phyloP scores from a whole-genome alignment of 2,888 invertebrate species.

The Caradrina clavipalpis region DNA sequence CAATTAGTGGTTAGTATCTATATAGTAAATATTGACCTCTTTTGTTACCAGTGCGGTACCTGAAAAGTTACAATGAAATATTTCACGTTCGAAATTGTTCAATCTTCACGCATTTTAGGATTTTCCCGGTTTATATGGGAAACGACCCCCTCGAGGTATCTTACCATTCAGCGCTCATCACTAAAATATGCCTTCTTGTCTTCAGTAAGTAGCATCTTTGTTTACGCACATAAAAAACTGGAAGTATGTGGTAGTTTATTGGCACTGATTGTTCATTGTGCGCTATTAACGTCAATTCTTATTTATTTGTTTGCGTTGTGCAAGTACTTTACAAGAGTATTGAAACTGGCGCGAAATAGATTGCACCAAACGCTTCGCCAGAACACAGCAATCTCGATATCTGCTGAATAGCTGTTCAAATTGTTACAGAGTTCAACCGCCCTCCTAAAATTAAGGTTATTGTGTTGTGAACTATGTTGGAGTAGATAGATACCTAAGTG shows the following conservation, averaged over 20 bases:
- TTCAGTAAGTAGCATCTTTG: conserved; percentile 12
- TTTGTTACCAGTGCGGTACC: too few species aligned
- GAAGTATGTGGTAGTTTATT: conserved; percentile 31
- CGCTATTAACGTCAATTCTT: conserved; percentile 38
- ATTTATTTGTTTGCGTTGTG: conserved; percentile 51
- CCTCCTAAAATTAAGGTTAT: conserved; percentile 49
- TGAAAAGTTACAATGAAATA: too few species aligned
- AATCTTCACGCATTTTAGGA: too few species aligned
- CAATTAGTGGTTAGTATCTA: conserved; percentile 1
- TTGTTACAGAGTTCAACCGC: conserved; percentile 22
- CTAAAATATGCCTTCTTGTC: conserved; percentile 12
- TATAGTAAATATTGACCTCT: not conserved
- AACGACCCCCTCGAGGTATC: too few species aligned
- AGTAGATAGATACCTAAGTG: conserved; percentile 61
- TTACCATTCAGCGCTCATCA: not conserved
- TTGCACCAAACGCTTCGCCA: conserved; percentile 18
- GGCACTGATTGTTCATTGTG: conserved; percentile 54
- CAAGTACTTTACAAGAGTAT: conserved; percentile 23
- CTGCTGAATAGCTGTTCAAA: conserved; percentile 20
- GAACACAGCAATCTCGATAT: conserved; percentile 10
- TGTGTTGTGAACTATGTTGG: conserved; percentile 60
- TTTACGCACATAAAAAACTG: conserved; percentile 11
- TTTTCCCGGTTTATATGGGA: too few species aligned
- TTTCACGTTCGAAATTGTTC: too few species aligned
- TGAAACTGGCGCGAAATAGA: conserved; percentile 28